A percentile compares a stretch with the other conserved stretches of the same genome.
Conservation (phyloP, 1,140 invertebrate genomes). For the Archivesica marissinica region DNA sequence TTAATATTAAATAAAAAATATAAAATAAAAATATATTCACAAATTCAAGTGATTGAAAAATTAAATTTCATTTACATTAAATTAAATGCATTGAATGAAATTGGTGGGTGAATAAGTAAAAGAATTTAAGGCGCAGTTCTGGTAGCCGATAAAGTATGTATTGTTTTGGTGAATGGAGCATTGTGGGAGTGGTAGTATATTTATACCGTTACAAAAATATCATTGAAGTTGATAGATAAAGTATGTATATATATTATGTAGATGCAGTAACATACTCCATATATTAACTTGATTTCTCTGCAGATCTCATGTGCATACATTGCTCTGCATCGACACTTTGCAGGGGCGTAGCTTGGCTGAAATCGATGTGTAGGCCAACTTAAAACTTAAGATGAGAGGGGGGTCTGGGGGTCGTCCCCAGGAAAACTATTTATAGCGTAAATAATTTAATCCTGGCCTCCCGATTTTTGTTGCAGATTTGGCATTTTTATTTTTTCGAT, state of each 20-base stretch:
- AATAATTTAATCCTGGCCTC: too few species aligned
- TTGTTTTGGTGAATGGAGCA: constrained; percentile 57
- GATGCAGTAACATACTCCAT: constrained; percentile 86
- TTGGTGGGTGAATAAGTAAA: background rate
- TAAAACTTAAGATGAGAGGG: too few species aligned
- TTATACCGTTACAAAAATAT: constrained; percentile 56
- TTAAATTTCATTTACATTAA: constrained; percentile 16
- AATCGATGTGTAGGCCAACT: too few species aligned
- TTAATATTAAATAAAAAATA: too few species aligned
- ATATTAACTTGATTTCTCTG: constrained; percentile 85
- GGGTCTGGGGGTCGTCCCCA: too few species aligned
- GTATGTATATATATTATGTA: constrained; percentile 45
- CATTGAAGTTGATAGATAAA: constrained; percentile 41
- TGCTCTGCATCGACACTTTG: too few species aligned
- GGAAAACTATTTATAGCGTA: too few species aligned
- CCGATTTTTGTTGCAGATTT: too few species aligned
- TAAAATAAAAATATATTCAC: too few species aligned
- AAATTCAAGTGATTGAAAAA: constrained; percentile 14
- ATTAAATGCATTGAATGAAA: constrained; percentile 29
- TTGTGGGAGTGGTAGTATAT: constrained; percentile 29
- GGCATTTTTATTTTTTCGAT: too few species aligned
- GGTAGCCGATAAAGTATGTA: constrained; percentile 6
- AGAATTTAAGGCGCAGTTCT: constrained; percentile 23
- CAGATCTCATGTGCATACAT: too few species aligned
- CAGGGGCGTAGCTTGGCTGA: too few species aligned